Percentiles rank a stretch among this genome's conserved stretches.
Conservation (phyloP, 2,113 vertebrate genomes). For the Mormoops blainvillei region DNA sequence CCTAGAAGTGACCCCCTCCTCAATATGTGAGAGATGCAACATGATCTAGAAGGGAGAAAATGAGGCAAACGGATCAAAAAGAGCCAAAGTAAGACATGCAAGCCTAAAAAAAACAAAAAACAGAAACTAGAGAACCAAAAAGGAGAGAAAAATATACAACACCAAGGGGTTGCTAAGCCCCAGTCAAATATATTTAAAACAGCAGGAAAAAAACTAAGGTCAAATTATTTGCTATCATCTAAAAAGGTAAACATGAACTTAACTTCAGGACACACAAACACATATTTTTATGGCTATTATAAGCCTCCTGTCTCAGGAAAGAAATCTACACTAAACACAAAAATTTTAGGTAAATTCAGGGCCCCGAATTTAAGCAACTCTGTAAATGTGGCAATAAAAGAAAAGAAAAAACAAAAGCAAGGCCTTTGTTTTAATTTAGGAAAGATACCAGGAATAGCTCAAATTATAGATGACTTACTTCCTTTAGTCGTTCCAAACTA, state of each 20-base stretch:
- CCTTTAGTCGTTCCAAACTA: not conserved
- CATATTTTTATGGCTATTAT: not conserved
- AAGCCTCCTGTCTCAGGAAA: not conserved
- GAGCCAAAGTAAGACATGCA: not conserved
- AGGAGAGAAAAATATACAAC: not conserved
- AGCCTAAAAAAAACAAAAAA: not conserved
- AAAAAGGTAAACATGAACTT: not conserved
- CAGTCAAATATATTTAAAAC: not conserved
- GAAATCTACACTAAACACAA: not conserved
- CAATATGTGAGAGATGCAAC: accelerated
- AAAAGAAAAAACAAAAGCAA: not conserved
- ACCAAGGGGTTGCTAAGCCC: not conserved
- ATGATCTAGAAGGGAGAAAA: not conserved
- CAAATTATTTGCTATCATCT: not conserved
- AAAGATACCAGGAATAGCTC: not conserved
- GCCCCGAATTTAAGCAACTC: not conserved
- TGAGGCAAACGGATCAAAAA: not conserved
- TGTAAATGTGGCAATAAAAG: not conserved
- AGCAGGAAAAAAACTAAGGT: not conserved
- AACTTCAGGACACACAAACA: not conserved
- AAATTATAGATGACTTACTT: not conserved
- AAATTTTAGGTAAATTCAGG: not conserved
- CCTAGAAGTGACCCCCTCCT: not conserved
- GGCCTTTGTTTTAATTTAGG: not conserved
- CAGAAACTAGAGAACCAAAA: not conserved